A percentile compares a stretch with the other conserved stretches of the same genome.
phyloP scores from a whole-genome alignment of 2,888 invertebrate species.

The Halictus quadricinctus region DNA sequence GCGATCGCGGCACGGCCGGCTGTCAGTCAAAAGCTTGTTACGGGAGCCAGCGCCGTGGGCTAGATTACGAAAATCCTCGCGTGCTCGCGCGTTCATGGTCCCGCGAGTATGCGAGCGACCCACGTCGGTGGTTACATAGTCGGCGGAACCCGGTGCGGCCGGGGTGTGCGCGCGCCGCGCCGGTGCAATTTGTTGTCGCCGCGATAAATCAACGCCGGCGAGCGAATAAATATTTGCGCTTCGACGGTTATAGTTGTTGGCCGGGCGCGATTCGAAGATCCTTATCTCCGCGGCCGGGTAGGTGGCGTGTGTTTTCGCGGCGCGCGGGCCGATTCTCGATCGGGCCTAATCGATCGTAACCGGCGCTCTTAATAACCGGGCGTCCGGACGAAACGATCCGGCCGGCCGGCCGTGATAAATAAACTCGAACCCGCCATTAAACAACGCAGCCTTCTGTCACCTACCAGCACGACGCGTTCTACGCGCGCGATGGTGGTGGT shows the following conservation, averaged over 20 bases:
- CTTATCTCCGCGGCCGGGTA: slow-evolving; percentile 43
- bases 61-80: slow-evolving; percentile 38
- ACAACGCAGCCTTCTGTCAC: slow-evolving; percentile 27
- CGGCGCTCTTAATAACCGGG: slow-evolving; percentile 44
- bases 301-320: slow-evolving; percentile 46
- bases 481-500: slow-evolving; percentile 1
- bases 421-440: slow-evolving; percentile 26
- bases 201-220: slow-evolving; percentile 60
- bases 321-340: not conserved
- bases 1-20: slow-evolving; percentile 6
- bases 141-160: not conserved
- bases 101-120: not conserved
- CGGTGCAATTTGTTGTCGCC: slow-evolving; percentile 63
- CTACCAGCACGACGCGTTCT: slow-evolving; percentile 4
- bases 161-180: not conserved
- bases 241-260: slow-evolving; percentile 57
- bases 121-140: not conserved
- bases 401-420: slow-evolving; percentile 37
- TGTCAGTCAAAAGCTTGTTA: slow-evolving; percentile 49
- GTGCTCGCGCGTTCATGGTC: slow-evolving; percentile 9
- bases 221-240: slow-evolving; percentile 58
- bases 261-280: slow-evolving; percentile 52
- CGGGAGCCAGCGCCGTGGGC: slow-evolving; percentile 30
- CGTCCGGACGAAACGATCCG: slow-evolving; percentile 23
- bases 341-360: slow-evolving; percentile 42